Evolutionary conservation across 2,888 invertebrate genomes (phyloP).

Genomic region (Phasia obesa): DNA sequence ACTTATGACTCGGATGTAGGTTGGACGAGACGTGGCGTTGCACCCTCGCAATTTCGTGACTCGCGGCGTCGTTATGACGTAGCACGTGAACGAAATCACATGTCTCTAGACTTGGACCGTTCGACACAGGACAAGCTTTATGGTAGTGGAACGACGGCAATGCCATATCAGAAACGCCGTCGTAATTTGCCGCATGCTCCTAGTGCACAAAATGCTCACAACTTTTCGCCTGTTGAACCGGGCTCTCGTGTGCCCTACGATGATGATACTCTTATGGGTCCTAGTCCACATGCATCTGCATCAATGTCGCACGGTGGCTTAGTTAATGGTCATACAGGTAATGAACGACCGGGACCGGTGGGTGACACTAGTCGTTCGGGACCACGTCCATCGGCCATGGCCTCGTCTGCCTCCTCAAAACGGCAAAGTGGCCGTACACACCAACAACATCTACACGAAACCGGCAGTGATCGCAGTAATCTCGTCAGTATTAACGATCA

Average conservation of each 20-base stretch:
- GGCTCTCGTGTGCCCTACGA: conserved; percentile 70
- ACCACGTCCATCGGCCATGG: conserved; percentile 73
- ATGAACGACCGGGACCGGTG: conserved; percentile 74
- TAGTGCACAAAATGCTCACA: conserved; percentile 81
- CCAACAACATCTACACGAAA: conserved; percentile 74
- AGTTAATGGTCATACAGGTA: conserved; percentile 69
- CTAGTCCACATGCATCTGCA: conserved; percentile 72
- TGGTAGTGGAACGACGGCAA: conserved; percentile 75
- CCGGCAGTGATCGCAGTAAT: conserved; percentile 79
- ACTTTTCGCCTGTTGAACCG: conserved; percentile 80
- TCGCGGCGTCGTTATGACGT: conserved; percentile 74
- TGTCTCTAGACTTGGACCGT: conserved; percentile 80
- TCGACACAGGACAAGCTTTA: conserved; percentile 80
- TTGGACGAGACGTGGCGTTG: conserved; percentile 82
- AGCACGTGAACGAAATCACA: conserved; percentile 77
- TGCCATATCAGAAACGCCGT: conserved; percentile 79
- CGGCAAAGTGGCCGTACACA: conserved; percentile 71
- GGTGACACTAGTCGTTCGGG: conserved; percentile 73
- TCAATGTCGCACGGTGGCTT: conserved; percentile 71
- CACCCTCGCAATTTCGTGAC: conserved; percentile 79
- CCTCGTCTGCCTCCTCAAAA: conserved; percentile 72
- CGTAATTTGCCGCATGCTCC: conserved; percentile 81
- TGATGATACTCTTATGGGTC: conserved; percentile 69
- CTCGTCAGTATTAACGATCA: conserved; percentile 84
- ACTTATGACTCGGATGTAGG: conserved; percentile 83